A percentile compares a stretch with the other conserved stretches of the same genome.
Conservation (phyloP, 2,888 invertebrate genomes). For the Eudiplozoon nipponicum region DNA sequence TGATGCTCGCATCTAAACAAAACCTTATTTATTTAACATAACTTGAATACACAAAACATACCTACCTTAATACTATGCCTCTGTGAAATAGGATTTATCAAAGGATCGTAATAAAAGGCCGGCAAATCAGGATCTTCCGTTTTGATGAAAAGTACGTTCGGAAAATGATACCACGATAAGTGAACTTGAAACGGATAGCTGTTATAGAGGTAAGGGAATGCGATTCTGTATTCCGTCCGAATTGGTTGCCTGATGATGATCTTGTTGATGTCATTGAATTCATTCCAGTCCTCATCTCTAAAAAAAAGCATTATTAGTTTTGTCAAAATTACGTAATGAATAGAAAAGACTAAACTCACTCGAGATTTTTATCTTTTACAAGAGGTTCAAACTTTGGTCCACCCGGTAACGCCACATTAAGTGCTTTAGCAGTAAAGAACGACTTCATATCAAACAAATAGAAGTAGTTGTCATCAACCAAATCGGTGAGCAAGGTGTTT, state of each 20-base stretch:
- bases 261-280: constrained; percentile 98
- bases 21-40: background rate
- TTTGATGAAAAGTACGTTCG: constrained; percentile 94
- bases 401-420: constrained; percentile 96
- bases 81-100: constrained; percentile 93
- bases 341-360: constrained; percentile 31
- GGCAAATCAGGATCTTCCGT: constrained; percentile 97
- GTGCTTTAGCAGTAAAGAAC: constrained; percentile 92
- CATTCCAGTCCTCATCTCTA: constrained; percentile 98
- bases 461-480: constrained; percentile 90
- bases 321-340: background rate
- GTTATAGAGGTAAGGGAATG: constrained; percentile 92
- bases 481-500: constrained; percentile 76
- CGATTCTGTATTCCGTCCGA: constrained; percentile 88
- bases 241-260: constrained; percentile 94
- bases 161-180: constrained; percentile 59
- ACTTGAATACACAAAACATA: background rate
- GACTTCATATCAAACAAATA: constrained; percentile 94
- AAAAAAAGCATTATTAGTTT: constrained; percentile 19
- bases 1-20: too few relatives aligned
- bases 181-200: constrained; percentile 58
- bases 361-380: constrained; percentile 78
- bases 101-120: constrained; percentile 93
- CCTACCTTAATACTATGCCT: constrained; percentile 33
- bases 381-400: constrained; percentile 97